Evolutionary conservation across 2,797 vertebrate genomes (phyloP), one percentile per base, ranked within the genome.

Genomic region (Sebastes cheni): DNA sequence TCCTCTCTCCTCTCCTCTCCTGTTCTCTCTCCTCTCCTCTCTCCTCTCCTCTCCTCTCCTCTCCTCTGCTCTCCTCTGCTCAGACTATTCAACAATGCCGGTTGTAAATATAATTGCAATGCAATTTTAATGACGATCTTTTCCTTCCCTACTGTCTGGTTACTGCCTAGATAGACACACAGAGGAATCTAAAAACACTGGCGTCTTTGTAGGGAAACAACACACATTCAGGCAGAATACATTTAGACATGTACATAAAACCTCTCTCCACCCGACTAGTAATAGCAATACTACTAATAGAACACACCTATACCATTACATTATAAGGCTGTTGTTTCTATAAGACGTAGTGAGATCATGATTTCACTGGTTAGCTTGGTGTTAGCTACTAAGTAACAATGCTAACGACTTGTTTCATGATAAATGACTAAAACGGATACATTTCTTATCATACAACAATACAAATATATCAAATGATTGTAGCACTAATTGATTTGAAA

Each of bases 51-150:
- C 36, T 39, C 34, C 34, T 36, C 34, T 42, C 80, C 87, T 83
- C 84, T 86, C 54, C 32, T 54, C 77, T 67, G 56, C 68, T 65
- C 58, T 77, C 58, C 36, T 46, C 14, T 46, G 42, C 42, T 87
- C 83, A 83, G 86, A 80, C 68, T 89, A 86, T 87, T 89, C 75
- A 81, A 83, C 82, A 77, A 78, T 71, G 60, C 82, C 55, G 66
- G 72, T 79, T 87, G 82, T 82, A 88, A 86, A 93, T 91, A 88
- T 93, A 89, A 88, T 85, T 89, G 83, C 85, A 92, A 55, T 58
- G 64, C 86, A 91, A 90, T 94, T 90, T 87, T 87, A 93, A 93
- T 89, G 86, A 81, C 30, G 59, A 82, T 71, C 71, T 79, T 91
- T 36, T 79, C 65, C 71, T 64, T 86, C n/a, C 72, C 46, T 66